Evolutionary conservation across 1,140 invertebrate species (phyloP).

Genomic region (Drosophila micromelanica): DNA sequence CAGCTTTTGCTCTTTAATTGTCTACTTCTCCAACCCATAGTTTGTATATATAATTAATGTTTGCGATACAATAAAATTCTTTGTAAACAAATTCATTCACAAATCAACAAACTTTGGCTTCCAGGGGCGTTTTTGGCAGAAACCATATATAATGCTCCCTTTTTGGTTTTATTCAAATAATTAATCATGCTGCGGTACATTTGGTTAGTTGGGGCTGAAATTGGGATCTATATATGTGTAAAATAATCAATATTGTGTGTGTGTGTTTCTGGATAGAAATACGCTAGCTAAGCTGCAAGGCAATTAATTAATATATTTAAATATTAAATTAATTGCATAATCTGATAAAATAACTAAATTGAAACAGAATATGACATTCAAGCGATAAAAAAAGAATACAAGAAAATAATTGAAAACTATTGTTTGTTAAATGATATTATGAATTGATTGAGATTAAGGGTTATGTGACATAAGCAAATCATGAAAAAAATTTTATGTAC

Average conservation of each 20-base stretch:
- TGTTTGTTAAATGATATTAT: too few species aligned
- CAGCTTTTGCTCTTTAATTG: too few species aligned
- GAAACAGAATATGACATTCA: too few species aligned
- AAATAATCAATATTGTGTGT: conserved; percentile 21
- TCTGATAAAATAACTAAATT: conserved; percentile 8
- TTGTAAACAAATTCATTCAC: conserved; percentile 15
- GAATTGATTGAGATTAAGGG: too few species aligned
- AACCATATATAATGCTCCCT: conserved; percentile 7
- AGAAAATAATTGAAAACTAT: too few species aligned
- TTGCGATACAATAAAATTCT: conserved; percentile 16
- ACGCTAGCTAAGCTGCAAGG: background rate
- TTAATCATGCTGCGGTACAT: conserved; percentile 18
- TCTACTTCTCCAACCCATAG: background rate
- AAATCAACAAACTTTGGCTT: conserved; percentile 13
- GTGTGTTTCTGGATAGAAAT: background rate
- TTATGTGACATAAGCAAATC: too few species aligned
- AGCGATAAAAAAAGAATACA: too few species aligned
- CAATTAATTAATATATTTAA: conserved; percentile 26
- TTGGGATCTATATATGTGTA: background rate
- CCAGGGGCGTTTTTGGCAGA: background rate
- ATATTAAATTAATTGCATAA: conserved; percentile 23
- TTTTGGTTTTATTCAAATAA: conserved; percentile 12
- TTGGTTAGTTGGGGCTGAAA: background rate
- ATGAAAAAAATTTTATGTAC: background rate
- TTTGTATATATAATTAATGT: conserved; percentile 25